Base-by-base conservation (phyloP, 1,140 invertebrate species). In the Drosophila suzukii region DNA sequence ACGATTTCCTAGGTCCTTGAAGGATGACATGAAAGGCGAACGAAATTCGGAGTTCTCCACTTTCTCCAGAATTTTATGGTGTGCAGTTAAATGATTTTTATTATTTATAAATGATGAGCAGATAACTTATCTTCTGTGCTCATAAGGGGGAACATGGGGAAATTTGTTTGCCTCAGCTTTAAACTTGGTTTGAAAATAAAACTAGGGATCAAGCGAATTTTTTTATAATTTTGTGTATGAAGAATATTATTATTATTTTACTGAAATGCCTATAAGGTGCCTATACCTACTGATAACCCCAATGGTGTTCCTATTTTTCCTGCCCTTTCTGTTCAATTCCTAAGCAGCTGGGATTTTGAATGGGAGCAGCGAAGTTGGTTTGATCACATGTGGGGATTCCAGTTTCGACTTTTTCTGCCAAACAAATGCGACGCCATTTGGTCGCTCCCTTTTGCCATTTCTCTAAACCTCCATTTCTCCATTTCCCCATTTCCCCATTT, bases 401-500 rank as follows among this genome's bases (percentile, higher is more conserved):
- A 10, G 27, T 13, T 20, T 32, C 15, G 59, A 44, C 38, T 47
- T 51, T 51, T 51, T 36, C 41, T 38, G 24, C 20, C 67, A 81
- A 67, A 81, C 53, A 59, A 75, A 82, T 78, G 80, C 56, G 78
- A 62, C 79, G 79, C 80, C 79, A 75, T 56, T 62, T 50, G 51
- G 78, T 75, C 77, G 17, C 6, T 12, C 15, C n/a, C 3, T 3
- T 27, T 54, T 13, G 12, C 4, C 15, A 12, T 15, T 34, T 51
- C 6, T 12, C 6, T n/a, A 7, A 0, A 13, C 17, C 13, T 11
- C 8, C 2, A 7, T 11, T 27, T 8, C 30, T 11, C 7, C 30
- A n/a, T 4, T 24, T 36, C n/a, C n/a, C n/a, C n/a, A n/a, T 20
- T 20, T 20, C n/a, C 6, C 12, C 4, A 11, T 13, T 30, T 10